Evolutionary conservation across 23 tunicate species (phyloP).

Genomic region (Styela clava): DNA sequence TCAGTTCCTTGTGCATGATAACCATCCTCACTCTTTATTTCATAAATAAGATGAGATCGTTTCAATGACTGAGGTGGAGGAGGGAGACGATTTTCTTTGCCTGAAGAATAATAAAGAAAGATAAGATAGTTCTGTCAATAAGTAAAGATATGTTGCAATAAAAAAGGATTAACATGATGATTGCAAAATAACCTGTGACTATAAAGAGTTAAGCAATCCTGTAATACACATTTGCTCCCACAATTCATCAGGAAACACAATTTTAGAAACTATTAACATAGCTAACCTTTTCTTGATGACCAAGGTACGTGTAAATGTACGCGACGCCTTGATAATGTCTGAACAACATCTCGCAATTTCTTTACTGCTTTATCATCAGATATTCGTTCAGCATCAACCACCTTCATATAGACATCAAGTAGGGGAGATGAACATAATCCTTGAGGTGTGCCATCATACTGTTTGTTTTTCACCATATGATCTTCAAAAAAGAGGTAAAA

Average conservation of each 20-base stretch:
- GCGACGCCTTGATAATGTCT: not conserved
- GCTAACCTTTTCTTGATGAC: constrained; percentile 7
- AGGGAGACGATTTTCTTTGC: constrained; percentile 37
- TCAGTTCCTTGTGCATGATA: constrained; percentile 70
- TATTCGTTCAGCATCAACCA: not conserved
- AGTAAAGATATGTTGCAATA: too few relatives aligned
- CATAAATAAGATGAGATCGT: constrained; percentile 44
- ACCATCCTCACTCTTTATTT: constrained; percentile 80
- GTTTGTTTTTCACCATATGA: too few relatives aligned
- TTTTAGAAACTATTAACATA: too few relatives aligned
- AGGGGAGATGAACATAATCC: not conserved
- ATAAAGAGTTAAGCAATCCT: too few relatives aligned
- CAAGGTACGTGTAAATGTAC: constrained; percentile 9
- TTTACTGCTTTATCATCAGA: constrained; percentile 7
- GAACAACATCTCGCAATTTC: constrained; percentile 11
- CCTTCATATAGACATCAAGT: constrained; percentile 18
- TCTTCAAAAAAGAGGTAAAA: too few relatives aligned
- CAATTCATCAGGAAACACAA: too few relatives aligned
- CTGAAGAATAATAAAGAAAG: not conserved
- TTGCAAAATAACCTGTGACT: too few relatives aligned
- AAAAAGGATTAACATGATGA: not conserved
- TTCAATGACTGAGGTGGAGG: constrained; percentile 17
- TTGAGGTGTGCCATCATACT: not conserved
- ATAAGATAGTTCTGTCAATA: too few relatives aligned
- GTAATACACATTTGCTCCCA: too few relatives aligned